Base-by-base conservation (phyloP, 2,888 invertebrate species). In the Gandaritis pyraliata region DNA sequence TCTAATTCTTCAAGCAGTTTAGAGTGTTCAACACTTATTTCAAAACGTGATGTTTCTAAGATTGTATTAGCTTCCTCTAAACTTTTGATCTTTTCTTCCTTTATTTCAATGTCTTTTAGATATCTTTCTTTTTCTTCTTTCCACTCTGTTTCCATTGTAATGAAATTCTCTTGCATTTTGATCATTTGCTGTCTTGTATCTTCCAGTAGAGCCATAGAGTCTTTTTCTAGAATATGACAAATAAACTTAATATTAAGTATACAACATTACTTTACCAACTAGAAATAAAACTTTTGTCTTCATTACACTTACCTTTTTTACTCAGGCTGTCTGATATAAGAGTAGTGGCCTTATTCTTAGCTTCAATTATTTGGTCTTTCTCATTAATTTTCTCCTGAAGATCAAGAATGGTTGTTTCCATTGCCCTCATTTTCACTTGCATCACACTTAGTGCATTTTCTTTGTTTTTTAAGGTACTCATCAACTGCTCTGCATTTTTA, bases 311-410 rank as follows among this genome's bases (percentile, higher is more conserved):
- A 92, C 92, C 93, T 85, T 94, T 95, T 83, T 93, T 95, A 78
- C 93, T 94, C 61, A 96, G 88, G 83, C 94, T 95, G 72, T 95
- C 96, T 6, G 95, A 94, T 94, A 96, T 95, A 47, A 96, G 88
- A 15, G 95, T 94, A 46, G 95, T 94, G 30, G 97, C 96, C 87
- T 95, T 95, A 73, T 96, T 96, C 81, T 96, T 94, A 5, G 96
- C 95, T 83, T 95, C 95, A 75, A 97, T 96, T 53, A 97, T 95
- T 76, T 96, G 95, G 85, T 97, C 96, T 82, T 97, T 96, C 85
- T 97, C 96, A 76, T 94, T 95, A 3, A 97, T 90, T 84, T 95
- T 95, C 81, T 97, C 97, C 85, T 97, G 96, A 52, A 96, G 90
- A 82, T 98, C 98, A 68, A 97, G 85, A 50, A 97, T 94, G 64